Base-by-base conservation (phyloP, 2,113 vertebrate species). In the Nyctereutes procyonoides region DNA sequence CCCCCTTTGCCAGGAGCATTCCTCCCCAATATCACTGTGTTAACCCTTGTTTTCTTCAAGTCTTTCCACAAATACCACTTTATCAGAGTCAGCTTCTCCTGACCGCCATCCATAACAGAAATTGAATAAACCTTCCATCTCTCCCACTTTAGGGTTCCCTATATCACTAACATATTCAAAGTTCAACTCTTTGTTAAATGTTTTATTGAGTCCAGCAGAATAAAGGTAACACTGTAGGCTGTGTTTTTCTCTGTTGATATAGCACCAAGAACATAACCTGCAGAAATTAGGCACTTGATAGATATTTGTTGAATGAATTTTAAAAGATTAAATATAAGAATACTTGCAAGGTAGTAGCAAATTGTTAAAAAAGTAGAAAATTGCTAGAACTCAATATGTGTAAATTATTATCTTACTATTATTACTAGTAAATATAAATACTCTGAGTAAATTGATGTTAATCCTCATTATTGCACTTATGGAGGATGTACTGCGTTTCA, bases 361-460 rank as follows among this genome's bases (percentile, higher is more conserved):
- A 43, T 43, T 0, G 43, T 53, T 74, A n/a, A 30, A 73, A 84
- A 92, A 84, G 7, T 30, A 43, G 28, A 3, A n/a, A 67, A 67
- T 63, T 15, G 16, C 85, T 20, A 90, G 19, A 16, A 43, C 16
- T 67, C 3, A 17, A 12, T 65, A 74, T 15, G 14, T 48, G 0
- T 67, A 74, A 88, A 43, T 79, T 88, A 82, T 69, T 95, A 7
- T 88, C 53, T 92, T 88, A 67, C 11, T 22, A 74, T 58, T 58
- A 81, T 35, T 88, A 48, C 6, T 84, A 84, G 58, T 74, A 91
- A 93, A 81, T 63, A 13, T 74, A 91, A 93, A 81, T 63, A 13
- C n/a, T 71, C 22, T 35, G n/a, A 84, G 20, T 92, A 77, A 84
- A 69, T 62, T 56, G 35, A 19, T 43, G 13, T 16, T 55, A 9